phyloP scores from a whole-genome alignment of 2,797 vertebrate species.

The Anguilla anguilla region DNA sequence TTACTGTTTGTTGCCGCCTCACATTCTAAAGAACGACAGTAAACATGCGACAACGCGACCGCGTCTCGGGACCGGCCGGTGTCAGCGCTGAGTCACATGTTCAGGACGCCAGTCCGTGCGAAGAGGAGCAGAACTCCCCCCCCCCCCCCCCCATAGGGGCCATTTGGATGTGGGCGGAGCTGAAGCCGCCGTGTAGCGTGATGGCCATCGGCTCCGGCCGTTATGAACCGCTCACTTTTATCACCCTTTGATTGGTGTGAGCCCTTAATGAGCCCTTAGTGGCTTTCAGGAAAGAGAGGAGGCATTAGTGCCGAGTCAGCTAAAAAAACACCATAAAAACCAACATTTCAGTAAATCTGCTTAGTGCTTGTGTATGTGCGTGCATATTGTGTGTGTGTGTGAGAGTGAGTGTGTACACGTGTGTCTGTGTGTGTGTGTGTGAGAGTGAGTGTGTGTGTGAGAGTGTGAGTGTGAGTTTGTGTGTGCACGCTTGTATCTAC shows the following conservation, averaged over 20 bases:
- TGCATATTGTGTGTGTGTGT: neutral
- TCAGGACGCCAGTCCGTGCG: too few species aligned
- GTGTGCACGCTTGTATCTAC: neutral
- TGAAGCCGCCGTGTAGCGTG: neutral
- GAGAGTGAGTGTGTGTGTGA: too few species aligned
- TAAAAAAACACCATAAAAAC: neutral
- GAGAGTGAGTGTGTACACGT: neutral
- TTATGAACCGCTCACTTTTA: conserved; percentile 29
- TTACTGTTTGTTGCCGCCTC: too few species aligned
- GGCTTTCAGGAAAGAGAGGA: conserved; percentile 11
- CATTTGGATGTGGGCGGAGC: neutral
- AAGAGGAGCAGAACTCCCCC: neutral
- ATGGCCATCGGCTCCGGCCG: conserved; percentile 26
- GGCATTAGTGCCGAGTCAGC: neutral
- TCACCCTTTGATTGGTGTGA: conserved; percentile 24
- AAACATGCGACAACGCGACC: neutral
- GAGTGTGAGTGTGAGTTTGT: neutral
- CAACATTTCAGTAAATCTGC: neutral
- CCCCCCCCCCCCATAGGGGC: neutral
- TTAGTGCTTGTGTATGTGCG: neutral
- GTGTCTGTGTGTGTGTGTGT: neutral
- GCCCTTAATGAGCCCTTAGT: neutral
- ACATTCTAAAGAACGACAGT: neutral
- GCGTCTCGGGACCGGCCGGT: neutral
- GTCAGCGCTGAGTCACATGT: neutral